These are phyloP conservation scores for Guaruba guarouba DNA, from an alignment of 2,113 vertebrate genomes.

Conservation along the genomic window DNA sequence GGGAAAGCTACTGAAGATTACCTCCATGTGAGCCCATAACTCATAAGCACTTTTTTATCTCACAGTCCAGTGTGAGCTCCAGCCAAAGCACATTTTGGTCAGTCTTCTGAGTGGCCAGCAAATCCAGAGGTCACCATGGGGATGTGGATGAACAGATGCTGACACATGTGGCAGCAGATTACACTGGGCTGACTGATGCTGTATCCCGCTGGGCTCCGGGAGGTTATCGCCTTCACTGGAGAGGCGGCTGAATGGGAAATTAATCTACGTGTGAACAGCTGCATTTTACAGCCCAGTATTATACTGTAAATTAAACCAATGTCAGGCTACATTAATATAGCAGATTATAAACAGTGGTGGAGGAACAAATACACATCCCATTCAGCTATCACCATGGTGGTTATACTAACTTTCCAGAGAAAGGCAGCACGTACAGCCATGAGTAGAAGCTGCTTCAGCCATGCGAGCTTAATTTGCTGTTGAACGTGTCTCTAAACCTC, in stretches of 20 bases:
- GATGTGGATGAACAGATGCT: not conserved
- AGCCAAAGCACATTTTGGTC: not conserved
- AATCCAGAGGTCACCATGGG: not conserved
- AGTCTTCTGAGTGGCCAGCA: not conserved
- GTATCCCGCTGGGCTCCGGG: not conserved
- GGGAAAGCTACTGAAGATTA: not conserved
- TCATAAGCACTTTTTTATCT: not conserved
- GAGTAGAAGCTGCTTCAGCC: not conserved
- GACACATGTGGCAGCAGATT: not conserved
- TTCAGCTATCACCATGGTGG: not conserved
- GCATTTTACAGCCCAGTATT: constrained; percentile 23
- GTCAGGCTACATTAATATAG: constrained; percentile 13
- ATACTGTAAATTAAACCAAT: not conserved
- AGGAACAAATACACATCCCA: not conserved
- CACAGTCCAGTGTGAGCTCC: not conserved
- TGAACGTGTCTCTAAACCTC: not conserved
- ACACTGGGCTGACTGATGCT: not conserved
- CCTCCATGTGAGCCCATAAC: not conserved
- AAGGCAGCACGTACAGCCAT: not conserved
- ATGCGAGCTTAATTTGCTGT: not conserved
- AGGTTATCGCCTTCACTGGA: not conserved
- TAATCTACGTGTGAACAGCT: constrained; percentile 35
- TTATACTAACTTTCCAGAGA: not conserved
- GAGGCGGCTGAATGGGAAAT: constrained; percentile 14
- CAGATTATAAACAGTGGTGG: constrained; percentile 12